Conservation (phyloP, 2,888 invertebrate species). For the Flexamia atlantica region DNA sequence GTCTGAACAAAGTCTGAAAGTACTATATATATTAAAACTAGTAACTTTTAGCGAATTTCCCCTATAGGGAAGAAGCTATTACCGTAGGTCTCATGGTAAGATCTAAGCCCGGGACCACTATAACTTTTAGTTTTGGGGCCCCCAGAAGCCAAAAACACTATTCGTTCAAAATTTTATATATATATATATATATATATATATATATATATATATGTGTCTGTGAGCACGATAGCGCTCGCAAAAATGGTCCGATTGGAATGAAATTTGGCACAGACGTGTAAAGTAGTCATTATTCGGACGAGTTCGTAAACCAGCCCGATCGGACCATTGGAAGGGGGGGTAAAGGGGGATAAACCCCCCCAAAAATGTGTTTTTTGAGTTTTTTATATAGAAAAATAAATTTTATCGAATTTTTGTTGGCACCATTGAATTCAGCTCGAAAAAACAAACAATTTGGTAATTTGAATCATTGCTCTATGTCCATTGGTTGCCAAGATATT, state of each 20-base stretch:
- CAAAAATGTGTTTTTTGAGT: too few species aligned
- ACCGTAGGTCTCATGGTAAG: neutral
- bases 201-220: neutral
- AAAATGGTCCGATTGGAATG: neutral
- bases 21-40: too few species aligned
- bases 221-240: neutral
- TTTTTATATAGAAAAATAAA: too few species aligned
- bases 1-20: too few species aligned
- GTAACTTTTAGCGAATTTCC: constrained; percentile 9
- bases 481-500: too few species aligned
- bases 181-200: neutral
- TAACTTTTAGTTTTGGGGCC: neutral
- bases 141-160: neutral
- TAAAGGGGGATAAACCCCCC: too few species aligned
- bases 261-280: neutral
- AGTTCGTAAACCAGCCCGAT: neutral
- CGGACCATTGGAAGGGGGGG: too few species aligned
- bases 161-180: neutral
- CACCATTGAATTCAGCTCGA: too few species aligned
- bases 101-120: neutral
- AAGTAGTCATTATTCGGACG: neutral
- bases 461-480: too few species aligned
- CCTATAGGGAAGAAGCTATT: neutral
- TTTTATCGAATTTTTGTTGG: too few species aligned
- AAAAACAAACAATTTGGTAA: too few species aligned